Conservation (phyloP, 2,888 invertebrate species). For the Parnassius mnemosyne region DNA sequence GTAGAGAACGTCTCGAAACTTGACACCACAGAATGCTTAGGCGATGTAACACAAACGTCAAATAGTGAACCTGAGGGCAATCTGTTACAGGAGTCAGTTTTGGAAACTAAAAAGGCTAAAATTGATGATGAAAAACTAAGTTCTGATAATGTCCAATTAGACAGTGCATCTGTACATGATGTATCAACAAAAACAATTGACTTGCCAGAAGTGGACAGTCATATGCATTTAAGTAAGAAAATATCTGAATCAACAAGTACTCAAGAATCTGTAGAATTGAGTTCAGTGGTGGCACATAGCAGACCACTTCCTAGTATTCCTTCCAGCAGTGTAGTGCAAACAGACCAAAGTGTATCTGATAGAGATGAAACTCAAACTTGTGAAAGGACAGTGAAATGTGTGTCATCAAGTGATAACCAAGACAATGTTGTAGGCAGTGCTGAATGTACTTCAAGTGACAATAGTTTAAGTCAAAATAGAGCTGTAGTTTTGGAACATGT, state of each 20-base stretch:
- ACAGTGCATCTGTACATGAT: conserved; percentile 35
- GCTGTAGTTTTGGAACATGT: conserved; percentile 43
- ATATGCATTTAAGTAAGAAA: conserved; percentile 35
- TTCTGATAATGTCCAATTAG: conserved; percentile 32
- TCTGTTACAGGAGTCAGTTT: conserved; percentile 31
- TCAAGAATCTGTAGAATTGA: conserved; percentile 32
- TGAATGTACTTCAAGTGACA: conserved; percentile 74
- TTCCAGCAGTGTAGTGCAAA: conserved; percentile 59
- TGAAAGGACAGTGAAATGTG: conserved; percentile 70
- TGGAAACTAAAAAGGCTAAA: conserved; percentile 43
- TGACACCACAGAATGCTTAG: conserved; percentile 19
- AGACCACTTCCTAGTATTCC: conserved; percentile 41
- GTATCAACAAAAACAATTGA: conserved; percentile 34
- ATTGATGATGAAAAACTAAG: conserved; percentile 38
- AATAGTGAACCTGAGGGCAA: conserved; percentile 24
- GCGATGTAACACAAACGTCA: conserved; percentile 30
- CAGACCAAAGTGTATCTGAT: conserved; percentile 48
- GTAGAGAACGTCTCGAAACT: conserved; percentile 16
- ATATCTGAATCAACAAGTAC: conserved; percentile 29
- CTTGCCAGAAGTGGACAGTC: conserved; percentile 42
- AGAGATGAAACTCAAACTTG: conserved; percentile 49
- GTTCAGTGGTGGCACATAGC: conserved; percentile 31
- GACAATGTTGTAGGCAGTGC: conserved; percentile 73
- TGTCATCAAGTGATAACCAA: conserved; percentile 67
- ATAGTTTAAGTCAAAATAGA: conserved; percentile 64